Evolutionary conservation across 1,140 invertebrate species (phyloP).

Genomic region (Coelopa frigida): DNA sequence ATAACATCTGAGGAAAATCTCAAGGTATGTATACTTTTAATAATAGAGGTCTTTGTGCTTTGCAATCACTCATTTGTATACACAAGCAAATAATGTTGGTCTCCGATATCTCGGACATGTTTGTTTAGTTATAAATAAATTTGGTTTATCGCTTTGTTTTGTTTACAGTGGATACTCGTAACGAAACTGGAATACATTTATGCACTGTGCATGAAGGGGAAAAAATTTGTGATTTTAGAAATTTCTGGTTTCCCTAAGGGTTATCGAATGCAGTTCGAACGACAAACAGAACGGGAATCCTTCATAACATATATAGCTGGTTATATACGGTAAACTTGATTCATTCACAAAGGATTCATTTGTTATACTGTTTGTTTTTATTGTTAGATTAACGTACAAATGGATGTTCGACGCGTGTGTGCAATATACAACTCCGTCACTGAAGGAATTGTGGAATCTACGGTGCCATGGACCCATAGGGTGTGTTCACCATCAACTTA

Average conservation of each 20-base stretch:
- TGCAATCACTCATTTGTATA: constrained; percentile 6
- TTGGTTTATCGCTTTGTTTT: neutral
- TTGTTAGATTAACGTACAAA: constrained; percentile 71
- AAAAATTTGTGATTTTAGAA: constrained; percentile 26
- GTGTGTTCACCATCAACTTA: constrained; percentile 45
- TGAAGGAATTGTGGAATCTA: constrained; percentile 61
- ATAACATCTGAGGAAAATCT: constrained; percentile 30
- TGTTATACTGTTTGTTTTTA: constrained; percentile 9
- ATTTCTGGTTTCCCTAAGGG: constrained; percentile 30
- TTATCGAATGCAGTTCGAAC: constrained; percentile 33
- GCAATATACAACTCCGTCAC: constrained; percentile 67
- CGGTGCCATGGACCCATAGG: constrained; percentile 85
- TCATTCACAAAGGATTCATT: neutral
- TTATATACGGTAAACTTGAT: constrained; percentile 59
- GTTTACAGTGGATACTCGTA: constrained; percentile 62
- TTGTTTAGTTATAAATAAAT: constrained; percentile 2
- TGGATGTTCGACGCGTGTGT: constrained; percentile 86
- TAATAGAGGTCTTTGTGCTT: neutral
- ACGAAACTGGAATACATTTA: constrained; percentile 75
- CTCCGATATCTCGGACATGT: neutral
- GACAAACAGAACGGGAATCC: constrained; percentile 47
- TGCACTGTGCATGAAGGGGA: constrained; percentile 27
- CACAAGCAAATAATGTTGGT: neutral
- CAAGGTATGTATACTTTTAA: constrained; percentile 23
- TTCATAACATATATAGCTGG: constrained; percentile 80